A percentile compares a stretch with the other conserved stretches of the same genome.
Evolutionary conservation across 2,113 vertebrate species (phyloP).

Genomic region (Cephalopterus ornatus): DNA sequence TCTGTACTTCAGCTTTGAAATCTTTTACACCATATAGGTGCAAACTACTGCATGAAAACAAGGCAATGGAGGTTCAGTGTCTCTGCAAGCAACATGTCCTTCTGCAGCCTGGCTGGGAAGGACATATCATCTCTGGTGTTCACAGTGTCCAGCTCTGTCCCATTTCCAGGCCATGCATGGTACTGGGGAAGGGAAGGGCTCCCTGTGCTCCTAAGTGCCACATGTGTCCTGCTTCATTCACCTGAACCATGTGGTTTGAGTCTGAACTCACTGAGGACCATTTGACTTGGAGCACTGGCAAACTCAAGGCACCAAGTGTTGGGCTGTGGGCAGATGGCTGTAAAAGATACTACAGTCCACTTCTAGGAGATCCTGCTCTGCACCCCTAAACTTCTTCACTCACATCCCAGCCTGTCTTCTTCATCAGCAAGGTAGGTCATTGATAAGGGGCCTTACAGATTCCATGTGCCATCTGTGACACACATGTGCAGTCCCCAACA

Average conservation of each 20-base stretch:
- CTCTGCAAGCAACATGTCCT: background rate
- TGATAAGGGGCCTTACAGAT: background rate
- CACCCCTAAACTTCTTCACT: background rate
- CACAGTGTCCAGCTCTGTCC: background rate
- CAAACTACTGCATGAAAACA: background rate
- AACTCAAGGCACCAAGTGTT: background rate
- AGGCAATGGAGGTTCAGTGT: background rate
- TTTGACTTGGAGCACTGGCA: background rate
- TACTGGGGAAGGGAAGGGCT: background rate
- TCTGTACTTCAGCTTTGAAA: background rate
- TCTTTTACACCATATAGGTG: background rate
- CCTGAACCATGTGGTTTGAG: background rate
- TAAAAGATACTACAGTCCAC: background rate
- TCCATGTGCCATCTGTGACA: background rate
- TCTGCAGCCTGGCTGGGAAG: background rate
- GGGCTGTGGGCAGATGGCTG: background rate
- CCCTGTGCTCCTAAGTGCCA: background rate
- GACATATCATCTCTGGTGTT: background rate
- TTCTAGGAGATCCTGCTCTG: background rate
- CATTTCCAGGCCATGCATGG: accelerated
- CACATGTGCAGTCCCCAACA: accelerated
- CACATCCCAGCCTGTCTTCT: background rate
- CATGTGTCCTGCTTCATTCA: background rate
- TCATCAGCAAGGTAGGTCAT: background rate
- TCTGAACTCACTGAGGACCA: background rate